Base-by-base conservation (phyloP, 2,113 vertebrate species). In the Atractosteus spatula region DNA sequence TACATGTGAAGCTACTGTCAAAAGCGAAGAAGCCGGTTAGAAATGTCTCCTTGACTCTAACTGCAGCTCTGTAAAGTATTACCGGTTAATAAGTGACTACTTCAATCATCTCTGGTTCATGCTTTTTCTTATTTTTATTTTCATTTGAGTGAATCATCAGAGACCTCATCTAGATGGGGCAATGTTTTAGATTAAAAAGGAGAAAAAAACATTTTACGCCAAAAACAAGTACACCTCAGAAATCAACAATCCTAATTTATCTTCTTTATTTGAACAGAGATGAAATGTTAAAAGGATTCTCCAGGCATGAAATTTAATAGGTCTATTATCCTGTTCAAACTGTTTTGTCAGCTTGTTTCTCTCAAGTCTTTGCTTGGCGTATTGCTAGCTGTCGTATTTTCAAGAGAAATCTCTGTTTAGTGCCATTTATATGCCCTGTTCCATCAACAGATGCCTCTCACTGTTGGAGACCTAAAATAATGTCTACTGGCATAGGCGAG, bases 271-370 rank as follows among this genome's bases (percentile, higher is more conserved):
- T 41, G n/a, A 14, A 41, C 8, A 8, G 42, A 12, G 11, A 14
- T 64, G 44, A 71, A 51, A 63, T 64, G 59, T n/a, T 61, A 71
- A 43, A 11, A 8, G 29, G 65, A 45, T 41, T 59, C 59, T n/a
- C 8, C 8, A 63, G 59, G 59, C 70, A 63, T 54, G 44, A 61
- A 70, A 70, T 70, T 70, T 61, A 70, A 70, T 59, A 41, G 55
- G 3, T 43, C 69, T 29, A 57, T 70, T 70, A 70, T 70, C 69
- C 43, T 57, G 56, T 44, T 44, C 69, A 70, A 70, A 70, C 55
- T n/a, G 17, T 16, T 62, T 16, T 62, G 54, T 61, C 69, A 42
- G 55, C 3, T 69, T 42, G 54, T 14, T 57, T 2, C 13, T 41
- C 51, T 68, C 7, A 4, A 44, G 7, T 55, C 66, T 55, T 45